phyloP scores from a whole-genome alignment of 2,113 vertebrate species.

The Cathartes aura region DNA sequence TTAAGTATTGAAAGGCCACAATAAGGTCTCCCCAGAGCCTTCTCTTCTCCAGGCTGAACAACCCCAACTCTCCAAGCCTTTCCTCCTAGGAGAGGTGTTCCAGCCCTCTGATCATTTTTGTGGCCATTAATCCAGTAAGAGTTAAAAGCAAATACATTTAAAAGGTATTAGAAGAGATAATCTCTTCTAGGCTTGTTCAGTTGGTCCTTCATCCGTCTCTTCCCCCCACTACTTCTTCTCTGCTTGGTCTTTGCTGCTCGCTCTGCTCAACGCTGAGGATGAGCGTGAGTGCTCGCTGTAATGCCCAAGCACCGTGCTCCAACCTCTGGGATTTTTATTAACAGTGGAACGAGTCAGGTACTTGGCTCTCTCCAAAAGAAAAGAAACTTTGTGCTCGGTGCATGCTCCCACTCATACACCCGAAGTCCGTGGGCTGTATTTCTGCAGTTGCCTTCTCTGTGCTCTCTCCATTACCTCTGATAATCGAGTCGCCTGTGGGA shows the following conservation, averaged over 20 bases:
- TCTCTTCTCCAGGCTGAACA: neutral
- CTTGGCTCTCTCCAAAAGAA: neutral
- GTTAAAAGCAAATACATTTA: neutral
- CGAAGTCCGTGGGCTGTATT: neutral
- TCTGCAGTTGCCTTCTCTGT: neutral
- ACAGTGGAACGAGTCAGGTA: too few relatives aligned
- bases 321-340: neutral
- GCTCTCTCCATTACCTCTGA: neutral
- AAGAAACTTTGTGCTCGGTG: neutral
- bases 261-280: neutral
- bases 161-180: neutral
- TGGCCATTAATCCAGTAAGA: neutral
- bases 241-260: neutral
- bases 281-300: neutral
- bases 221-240: neutral
- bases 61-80: neutral
- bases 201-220: neutral
- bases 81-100: neutral
- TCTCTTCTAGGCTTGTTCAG: neutral
- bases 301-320: neutral
- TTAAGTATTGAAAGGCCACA: neutral
- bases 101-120: fast-evolving
- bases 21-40: fast-evolving
- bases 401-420: fast-evolving
- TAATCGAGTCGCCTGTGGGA: neutral